phyloP scores from a whole-genome alignment of 2,888 invertebrate genomes.

The Drosophila maculinotata region DNA sequence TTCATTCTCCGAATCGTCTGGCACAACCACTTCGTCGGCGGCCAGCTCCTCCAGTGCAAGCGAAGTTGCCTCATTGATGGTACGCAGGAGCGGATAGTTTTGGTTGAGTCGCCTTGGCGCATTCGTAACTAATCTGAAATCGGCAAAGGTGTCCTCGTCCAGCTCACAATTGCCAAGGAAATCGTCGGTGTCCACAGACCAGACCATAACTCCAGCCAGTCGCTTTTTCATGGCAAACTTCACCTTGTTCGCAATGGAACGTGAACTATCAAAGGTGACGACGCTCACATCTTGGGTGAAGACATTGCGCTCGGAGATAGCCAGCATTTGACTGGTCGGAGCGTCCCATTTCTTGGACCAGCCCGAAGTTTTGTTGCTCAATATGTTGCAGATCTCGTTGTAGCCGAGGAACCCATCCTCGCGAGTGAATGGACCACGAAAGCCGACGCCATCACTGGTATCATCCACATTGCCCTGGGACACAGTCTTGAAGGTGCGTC shows the following conservation, averaged over 20 bases:
- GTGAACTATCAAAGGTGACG: slow-evolving; percentile 91
- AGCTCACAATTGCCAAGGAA: slow-evolving; percentile 89
- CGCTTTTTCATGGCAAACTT: slow-evolving; percentile 87
- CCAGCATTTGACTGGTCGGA: slow-evolving; percentile 84
- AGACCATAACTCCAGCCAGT: slow-evolving; percentile 93
- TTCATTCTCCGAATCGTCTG: slow-evolving; percentile 83
- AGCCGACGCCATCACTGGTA: slow-evolving; percentile 87
- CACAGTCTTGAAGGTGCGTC: slow-evolving; percentile 89
- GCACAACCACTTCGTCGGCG: slow-evolving; percentile 80
- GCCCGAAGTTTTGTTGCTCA: slow-evolving; percentile 87
- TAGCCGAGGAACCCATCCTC: slow-evolving; percentile 95
- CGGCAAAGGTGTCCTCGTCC: slow-evolving; percentile 86
- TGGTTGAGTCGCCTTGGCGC: slow-evolving; percentile 79
- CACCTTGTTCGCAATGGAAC: slow-evolving; percentile 91
- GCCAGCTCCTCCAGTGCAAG: slow-evolving; percentile 86
- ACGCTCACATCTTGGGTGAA: slow-evolving; percentile 88
- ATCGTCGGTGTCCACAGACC: slow-evolving; percentile 96
- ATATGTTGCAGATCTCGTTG: slow-evolving; percentile 91
- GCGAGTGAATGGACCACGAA: slow-evolving; percentile 91
- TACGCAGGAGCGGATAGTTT: slow-evolving; percentile 90
- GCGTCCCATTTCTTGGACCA: slow-evolving; percentile 91
- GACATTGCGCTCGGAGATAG: slow-evolving; percentile 80
- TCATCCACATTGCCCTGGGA: slow-evolving; percentile 83
- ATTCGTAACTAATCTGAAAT: slow-evolving; percentile 82
- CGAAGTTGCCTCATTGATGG: slow-evolving; percentile 89